A percentile compares a stretch with the other conserved stretches of the same genome.
Conservation (phyloP, 2,888 invertebrate species). For the Dasypolia templi region DNA sequence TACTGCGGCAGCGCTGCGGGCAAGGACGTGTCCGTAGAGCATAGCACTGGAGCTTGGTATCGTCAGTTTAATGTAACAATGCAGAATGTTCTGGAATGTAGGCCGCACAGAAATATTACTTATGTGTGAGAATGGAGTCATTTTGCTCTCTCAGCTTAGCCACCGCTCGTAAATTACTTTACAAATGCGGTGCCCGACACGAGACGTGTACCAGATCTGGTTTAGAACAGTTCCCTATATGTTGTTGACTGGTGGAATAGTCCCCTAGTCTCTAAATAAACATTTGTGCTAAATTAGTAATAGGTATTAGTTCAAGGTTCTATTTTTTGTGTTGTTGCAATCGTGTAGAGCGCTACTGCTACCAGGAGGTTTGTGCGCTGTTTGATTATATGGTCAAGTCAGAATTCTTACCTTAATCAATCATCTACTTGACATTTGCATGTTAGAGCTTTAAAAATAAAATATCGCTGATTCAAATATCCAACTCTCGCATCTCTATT, state of each 20-base stretch:
- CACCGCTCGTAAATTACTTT: constrained; percentile 59
- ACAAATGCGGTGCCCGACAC: constrained; percentile 48
- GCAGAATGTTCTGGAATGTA: constrained; percentile 44
- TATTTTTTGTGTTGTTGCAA: constrained; percentile 14
- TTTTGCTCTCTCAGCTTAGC: constrained; percentile 44
- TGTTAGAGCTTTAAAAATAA: not conserved
- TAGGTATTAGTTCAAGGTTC: constrained; percentile 54
- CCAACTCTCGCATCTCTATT: constrained; percentile 1
- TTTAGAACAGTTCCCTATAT: constrained; percentile 48
- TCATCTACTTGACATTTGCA: constrained; percentile 23
- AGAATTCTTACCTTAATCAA: constrained; percentile 1
- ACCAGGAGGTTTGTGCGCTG: not conserved
- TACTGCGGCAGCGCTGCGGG: too few species aligned
- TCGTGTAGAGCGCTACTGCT: constrained; percentile 4
- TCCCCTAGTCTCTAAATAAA: constrained; percentile 22
- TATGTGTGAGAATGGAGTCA: constrained; percentile 52
- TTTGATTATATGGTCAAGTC: not conserved
- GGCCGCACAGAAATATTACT: constrained; percentile 52
- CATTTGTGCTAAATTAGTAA: constrained; percentile 37
- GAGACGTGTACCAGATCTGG: constrained; percentile 44
- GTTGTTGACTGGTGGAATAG: constrained; percentile 23
- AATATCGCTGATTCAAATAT: constrained; percentile 8
- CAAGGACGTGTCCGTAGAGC: too few species aligned
- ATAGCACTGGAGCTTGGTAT: not conserved
- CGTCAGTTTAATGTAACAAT: constrained; percentile 41